These are phyloP conservation scores for Coryphaenoides rupestris DNA, from an alignment of 2,113 vertebrate species.

Conservation along the genomic window DNA sequence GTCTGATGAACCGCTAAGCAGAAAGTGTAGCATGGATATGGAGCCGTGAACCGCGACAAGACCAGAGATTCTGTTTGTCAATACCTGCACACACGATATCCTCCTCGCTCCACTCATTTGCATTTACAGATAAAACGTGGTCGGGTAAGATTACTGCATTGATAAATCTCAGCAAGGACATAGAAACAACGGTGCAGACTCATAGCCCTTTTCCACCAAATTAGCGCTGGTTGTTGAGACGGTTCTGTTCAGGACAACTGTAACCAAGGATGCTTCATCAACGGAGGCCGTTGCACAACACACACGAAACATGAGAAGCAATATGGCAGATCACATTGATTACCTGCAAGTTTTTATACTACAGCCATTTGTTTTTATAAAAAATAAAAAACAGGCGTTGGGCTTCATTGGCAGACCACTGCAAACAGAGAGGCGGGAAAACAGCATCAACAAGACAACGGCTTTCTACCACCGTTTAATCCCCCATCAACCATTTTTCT, in stretches of 20 bases:
- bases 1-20: conserved; percentile 45
- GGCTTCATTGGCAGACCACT: too few relatives aligned
- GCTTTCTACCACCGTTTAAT: neutral
- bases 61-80: conserved; percentile 47
- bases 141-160: neutral
- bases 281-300: too few relatives aligned
- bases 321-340: too few relatives aligned
- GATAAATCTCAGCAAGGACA: conserved; percentile 21
- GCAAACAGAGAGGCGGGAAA: too few relatives aligned
- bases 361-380: too few relatives aligned
- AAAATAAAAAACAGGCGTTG: too few relatives aligned
- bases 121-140: conserved; percentile 32
- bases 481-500: neutral
- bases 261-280: too few relatives aligned
- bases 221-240: too few relatives aligned
- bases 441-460: neutral
- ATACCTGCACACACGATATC: conserved; percentile 49
- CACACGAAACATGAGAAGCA: neutral
- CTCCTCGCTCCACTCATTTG: conserved; percentile 50
- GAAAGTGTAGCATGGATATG: conserved; percentile 32
- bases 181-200: neutral
- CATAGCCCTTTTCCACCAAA: too few relatives aligned
- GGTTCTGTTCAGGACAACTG: too few relatives aligned
- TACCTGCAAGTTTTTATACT: too few relatives aligned
- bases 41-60: conserved; percentile 56